phyloP scores from a whole-genome alignment of 2,888 invertebrate species.

The Drosophila subquinaria region DNA sequence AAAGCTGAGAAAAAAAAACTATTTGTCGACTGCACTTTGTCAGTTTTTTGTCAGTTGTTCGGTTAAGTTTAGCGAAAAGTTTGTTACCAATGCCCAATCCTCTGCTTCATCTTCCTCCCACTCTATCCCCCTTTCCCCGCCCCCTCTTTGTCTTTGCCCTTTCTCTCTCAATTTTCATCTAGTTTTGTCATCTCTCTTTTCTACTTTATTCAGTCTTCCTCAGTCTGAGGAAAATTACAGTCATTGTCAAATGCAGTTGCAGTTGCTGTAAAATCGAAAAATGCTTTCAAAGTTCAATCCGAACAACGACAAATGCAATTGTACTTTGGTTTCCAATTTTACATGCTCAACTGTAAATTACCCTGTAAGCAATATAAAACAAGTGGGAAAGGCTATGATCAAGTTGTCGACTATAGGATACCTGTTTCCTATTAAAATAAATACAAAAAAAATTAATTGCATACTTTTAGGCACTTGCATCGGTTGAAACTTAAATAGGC shows the following conservation, averaged over 20 bases:
- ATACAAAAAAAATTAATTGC: too few relatives aligned
- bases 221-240: slow-evolving; percentile 60
- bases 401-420: too few relatives aligned
- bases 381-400: too few relatives aligned
- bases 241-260: slow-evolving; percentile 70
- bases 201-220: slow-evolving; percentile 31
- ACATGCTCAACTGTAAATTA: slow-evolving; percentile 7
- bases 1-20: slow-evolving; percentile 36
- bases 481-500: too few relatives aligned
- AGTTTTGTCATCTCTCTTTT: slow-evolving; percentile 23
- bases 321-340: slow-evolving; percentile 2
- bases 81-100: slow-evolving; percentile 31
- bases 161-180: slow-evolving; percentile 28
- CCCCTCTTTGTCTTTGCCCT: slow-evolving; percentile 16
- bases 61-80: slow-evolving; percentile 59
- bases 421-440: too few relatives aligned
- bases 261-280: slow-evolving; percentile 50
- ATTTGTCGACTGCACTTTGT: slow-evolving; percentile 70
- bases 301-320: slow-evolving; percentile 36
- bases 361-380: background rate
- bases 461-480: too few relatives aligned
- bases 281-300: slow-evolving; percentile 59
- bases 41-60: slow-evolving; percentile 70
- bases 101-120: background rate
- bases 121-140: background rate